These are phyloP conservation scores for Lasioglossum albipes DNA, from an alignment of 1,140 invertebrate genomes.

Conservation along the genomic window DNA sequence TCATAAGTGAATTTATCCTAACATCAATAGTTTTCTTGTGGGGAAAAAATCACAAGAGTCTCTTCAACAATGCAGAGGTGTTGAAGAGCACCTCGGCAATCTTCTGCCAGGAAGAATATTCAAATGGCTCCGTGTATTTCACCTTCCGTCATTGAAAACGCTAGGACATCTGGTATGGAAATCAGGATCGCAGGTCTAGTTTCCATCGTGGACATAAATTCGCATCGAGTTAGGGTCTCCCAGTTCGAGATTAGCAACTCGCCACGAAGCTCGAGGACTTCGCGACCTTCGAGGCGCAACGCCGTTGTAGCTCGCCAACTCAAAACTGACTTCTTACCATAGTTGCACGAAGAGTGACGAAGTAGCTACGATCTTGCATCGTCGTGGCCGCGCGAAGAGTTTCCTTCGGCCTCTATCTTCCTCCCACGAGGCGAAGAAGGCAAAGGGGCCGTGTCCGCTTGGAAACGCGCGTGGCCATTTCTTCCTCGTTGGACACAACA, in stretches of 20 bases:
- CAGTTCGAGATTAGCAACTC: no score
- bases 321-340: neutral
- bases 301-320: no score
- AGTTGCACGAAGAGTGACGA: neutral
- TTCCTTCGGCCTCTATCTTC: neutral
- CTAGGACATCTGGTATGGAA: neutral
- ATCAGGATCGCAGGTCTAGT: neutral
- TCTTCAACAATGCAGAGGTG: no score
- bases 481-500: slow-evolving; percentile 16
- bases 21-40: no score
- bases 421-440: neutral
- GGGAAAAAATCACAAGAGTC: no score
- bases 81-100: no score
- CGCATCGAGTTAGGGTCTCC: no score
- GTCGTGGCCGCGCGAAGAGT: neutral
- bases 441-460: slow-evolving; percentile 13
- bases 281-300: no score
- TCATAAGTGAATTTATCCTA: no score
- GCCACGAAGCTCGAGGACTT: no score
- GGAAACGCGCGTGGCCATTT: slow-evolving; percentile 32
- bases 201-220: neutral
- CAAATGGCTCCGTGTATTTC: neutral
- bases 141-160: neutral
- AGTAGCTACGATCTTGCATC: neutral
- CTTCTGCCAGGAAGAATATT: no score